Base-by-base conservation (phyloP, 1,140 invertebrate species). In the Pogonognathellus flavescens region DNA sequence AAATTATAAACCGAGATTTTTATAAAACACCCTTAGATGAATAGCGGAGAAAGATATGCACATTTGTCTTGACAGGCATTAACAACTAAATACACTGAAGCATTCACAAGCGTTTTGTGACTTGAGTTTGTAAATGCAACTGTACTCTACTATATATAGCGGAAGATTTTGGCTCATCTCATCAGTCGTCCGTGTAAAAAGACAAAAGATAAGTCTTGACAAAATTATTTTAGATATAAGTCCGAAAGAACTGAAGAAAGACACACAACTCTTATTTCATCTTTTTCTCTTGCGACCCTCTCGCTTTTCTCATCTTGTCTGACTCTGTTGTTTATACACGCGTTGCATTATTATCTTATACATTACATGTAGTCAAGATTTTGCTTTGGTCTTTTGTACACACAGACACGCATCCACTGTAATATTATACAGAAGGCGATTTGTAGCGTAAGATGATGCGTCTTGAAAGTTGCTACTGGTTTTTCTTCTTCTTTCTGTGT, bases 161-260 rank as follows among this genome's bases (percentile, higher is more conserved):
- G 18, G 16, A n/a, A 25, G 18, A 20, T 25, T 13, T 41, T 25
- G 70, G 25, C 70, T 76, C 31, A 76, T 76, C 41, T 76, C 14
- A 9, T 76, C 70, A 49, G n/a, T 50, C 70, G n/a, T 57, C 11
- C 11, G 53, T n/a, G 2, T 57, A 14, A 9, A 57, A 57, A 13
- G n/a, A 57, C n/a, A 76, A 49, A 16, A 76, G 41, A 66, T 66
- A 66, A 76, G 70, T 49, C 70, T 49, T 76, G 70, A 76, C 70
- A 76, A 76, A 76, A 76, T 76, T 76, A 76, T 76, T 76, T 76
- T 76, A 41, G 31, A 41, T 41, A 76, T 76, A 76, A 76, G 70
- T 76, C 70, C 70, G 31, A 50, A n/a, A 76, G 16, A 76, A n/a
- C 31, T 25, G 70, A 76, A 31, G 41, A 31, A 76, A 31, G 22